Evolutionary conservation across 2,888 invertebrate species (phyloP), one percentile per base, ranked within the genome.

Genomic region (Tolmerus cingulatus): DNA sequence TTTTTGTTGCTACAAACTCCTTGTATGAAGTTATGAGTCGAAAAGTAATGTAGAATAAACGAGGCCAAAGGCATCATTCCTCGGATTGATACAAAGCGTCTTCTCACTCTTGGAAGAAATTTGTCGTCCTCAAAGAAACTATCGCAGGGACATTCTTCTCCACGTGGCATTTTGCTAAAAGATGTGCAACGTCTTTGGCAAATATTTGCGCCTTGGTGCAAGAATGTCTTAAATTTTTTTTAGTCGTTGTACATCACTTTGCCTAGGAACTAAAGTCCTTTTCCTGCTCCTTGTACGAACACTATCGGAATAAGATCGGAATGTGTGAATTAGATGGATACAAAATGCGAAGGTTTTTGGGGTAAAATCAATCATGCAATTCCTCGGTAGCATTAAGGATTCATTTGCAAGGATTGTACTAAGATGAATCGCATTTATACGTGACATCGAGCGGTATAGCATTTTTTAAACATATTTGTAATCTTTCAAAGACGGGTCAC

Each of bases 101-200:
- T 57, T 57, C 43, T 78, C 19, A 66, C 66, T 37, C n/a, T 12
- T 78, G n/a, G n/a, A 23, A 78, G 78, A 43, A 78, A 43, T 43
- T 40, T 43, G 23, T 43, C 78, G 5, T 78, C 3, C 14, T 40
- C 23, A 43, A 23, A 78, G 78, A 40, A 78, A 78, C 40, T 19
- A 40, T 12, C 51, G 19, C n/a, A 78, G 5, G 19, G 19, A 46
- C 37, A 78, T 78, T 78, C 78, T 43, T 8, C 23, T 78, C 78
- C 23, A 43, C 19, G 12, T 78, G 78, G 43, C 78, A 78, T 46
- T 43, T 78, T n/a, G 23, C 43, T 40, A 78, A 43, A 78, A 43
- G 37, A 78, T 46, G 78, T 78, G 78, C 78, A 43, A 78, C 78
- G 43, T 34, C 78, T 78, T 40, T 78, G 66, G 43, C 78, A 78